Evolutionary conservation across 2,113 vertebrate genomes (phyloP).

Genomic region (Chionis minor): DNA sequence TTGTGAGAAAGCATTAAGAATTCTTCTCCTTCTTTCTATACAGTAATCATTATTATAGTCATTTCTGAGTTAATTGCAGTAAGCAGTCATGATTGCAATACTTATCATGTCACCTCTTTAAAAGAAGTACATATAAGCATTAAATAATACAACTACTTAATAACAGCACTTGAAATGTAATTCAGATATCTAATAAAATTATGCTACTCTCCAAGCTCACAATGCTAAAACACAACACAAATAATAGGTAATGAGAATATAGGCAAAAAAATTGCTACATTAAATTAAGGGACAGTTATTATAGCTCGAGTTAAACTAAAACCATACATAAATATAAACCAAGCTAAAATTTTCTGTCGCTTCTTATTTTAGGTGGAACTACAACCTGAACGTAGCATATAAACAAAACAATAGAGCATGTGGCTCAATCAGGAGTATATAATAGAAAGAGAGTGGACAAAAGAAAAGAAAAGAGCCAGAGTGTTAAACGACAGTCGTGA

Average conservation of each 20-base stretch:
- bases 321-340: background rate
- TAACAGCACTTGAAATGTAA: background rate
- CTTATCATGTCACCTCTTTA: background rate
- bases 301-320: background rate
- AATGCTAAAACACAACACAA: background rate
- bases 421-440: background rate
- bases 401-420: background rate
- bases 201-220: background rate
- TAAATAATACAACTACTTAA: background rate
- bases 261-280: background rate
- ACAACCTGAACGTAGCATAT: background rate
- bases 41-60: background rate
- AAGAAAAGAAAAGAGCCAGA: background rate
- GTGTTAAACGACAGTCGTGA: background rate
- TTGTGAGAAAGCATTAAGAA: background rate
- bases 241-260: background rate
- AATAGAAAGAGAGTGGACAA: background rate
- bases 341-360: background rate
- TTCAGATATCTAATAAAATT: background rate
- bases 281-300: background rate
- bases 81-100: background rate
- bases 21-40: background rate
- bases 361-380: background rate
- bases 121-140: background rate
- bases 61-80: background rate